Conservation (phyloP, 1,140 invertebrate species). For the Drosophila pseudoobscura region DNA sequence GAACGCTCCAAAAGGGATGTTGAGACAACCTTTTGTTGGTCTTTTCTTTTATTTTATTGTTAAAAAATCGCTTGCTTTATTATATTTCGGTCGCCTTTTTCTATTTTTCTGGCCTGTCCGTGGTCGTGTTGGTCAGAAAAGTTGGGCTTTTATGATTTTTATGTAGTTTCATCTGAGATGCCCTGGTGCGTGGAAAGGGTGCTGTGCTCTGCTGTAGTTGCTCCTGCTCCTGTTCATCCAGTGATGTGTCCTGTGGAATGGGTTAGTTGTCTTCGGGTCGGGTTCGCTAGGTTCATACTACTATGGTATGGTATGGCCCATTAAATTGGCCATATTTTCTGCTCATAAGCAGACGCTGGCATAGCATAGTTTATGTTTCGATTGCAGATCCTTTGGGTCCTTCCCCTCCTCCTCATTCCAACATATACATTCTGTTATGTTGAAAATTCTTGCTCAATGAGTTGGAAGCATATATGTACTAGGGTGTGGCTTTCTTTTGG, state of each 20-base stretch:
- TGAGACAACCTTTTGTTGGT: conserved; percentile 38
- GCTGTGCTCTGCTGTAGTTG: neutral
- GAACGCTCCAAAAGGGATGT: neutral
- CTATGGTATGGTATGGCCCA: conserved; percentile 31
- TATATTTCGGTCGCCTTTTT: conserved; percentile 38
- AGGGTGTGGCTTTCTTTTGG: neutral
- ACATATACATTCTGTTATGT: neutral
- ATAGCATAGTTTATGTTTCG: conserved; percentile 39
- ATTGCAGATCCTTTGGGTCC: neutral
- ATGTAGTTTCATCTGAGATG: conserved; percentile 34
- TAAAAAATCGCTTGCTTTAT: conserved; percentile 54
- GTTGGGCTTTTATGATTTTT: conserved; percentile 48
- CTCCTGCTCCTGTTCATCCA: too few relatives aligned
- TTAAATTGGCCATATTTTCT: conserved; percentile 47
- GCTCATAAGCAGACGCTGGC: conserved; percentile 45
- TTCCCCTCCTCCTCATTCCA: neutral
- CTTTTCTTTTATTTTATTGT: conserved; percentile 40
- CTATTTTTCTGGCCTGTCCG: conserved; percentile 5
- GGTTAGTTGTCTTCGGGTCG: conserved; percentile 24
- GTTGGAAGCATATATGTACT: conserved; percentile 24
- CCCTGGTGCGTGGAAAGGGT: conserved; percentile 46
- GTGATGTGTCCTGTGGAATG: conserved; percentile 15
- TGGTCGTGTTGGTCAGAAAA: conserved; percentile 31
- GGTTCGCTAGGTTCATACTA: conserved; percentile 20
- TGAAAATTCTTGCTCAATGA: conserved; percentile 32